Evolutionary conservation across 2,113 vertebrate species (phyloP).

Genomic region (Tursiops truncatus): DNA sequence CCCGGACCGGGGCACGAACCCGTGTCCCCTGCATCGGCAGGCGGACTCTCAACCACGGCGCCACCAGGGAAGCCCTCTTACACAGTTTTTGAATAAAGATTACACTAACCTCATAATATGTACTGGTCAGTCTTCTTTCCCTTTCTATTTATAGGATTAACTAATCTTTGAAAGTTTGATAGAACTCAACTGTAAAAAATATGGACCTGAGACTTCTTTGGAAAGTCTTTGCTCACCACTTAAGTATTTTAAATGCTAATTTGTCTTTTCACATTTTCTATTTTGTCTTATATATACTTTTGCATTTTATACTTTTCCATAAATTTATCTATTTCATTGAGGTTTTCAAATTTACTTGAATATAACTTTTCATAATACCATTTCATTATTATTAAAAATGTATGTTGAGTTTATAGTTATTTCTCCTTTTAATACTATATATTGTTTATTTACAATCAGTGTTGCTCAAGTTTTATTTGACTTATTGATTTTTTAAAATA

Average conservation of each 20-base stretch:
- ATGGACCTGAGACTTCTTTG: background rate
- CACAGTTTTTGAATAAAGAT: slow-evolving; percentile 6
- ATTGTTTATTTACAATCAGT: background rate
- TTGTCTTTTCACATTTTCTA: background rate
- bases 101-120: background rate
- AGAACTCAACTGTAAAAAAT: background rate
- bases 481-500: background rate
- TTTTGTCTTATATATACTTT: background rate
- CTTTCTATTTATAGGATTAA: background rate
- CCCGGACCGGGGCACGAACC: too few species aligned
- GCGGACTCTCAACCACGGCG: too few species aligned
- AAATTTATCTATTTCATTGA: background rate
- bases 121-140: background rate
- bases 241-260: background rate
- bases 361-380: background rate
- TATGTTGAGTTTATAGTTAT: background rate
- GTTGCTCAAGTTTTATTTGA: background rate
- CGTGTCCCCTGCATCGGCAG: too few species aligned
- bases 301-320: background rate
- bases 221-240: background rate
- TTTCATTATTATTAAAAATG: slow-evolving; percentile 14
- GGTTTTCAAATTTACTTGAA: background rate
- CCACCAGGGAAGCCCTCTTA: background rate
- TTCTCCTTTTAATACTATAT: background rate
- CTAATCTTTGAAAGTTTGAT: background rate